These are phyloP conservation scores for Drosophila falleni DNA, from an alignment of 2,888 invertebrate genomes.

Conservation along the genomic window DNA sequence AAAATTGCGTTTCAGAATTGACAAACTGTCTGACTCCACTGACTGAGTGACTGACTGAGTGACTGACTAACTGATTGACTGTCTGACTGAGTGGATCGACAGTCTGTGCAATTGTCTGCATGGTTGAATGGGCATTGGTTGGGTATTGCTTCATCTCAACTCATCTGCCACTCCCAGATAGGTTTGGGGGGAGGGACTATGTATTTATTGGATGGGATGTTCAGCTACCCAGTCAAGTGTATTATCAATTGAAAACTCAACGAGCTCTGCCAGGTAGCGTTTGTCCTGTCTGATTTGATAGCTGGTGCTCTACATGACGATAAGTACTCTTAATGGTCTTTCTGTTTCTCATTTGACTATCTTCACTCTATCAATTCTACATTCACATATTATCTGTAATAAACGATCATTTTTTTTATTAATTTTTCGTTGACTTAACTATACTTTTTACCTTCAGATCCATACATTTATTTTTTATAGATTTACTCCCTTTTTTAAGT, in stretches of 20 bases:
- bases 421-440: too few species aligned
- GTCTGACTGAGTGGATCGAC: constrained; percentile 24
- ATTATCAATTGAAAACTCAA: constrained; percentile 75
- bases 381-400: neutral
- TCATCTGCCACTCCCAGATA: constrained; percentile 7
- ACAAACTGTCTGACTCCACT: constrained; percentile 43
- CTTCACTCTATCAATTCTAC: neutral
- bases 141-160: constrained; percentile 33
- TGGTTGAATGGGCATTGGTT: constrained; percentile 65
- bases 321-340: neutral
- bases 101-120: constrained; percentile 22
- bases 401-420: too few species aligned
- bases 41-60: constrained; percentile 23
- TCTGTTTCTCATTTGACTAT: neutral
- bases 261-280: constrained; percentile 54
- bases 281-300: constrained; percentile 16
- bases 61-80: constrained; percentile 26
- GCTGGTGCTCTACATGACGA: constrained; percentile 15
- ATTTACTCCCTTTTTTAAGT: neutral
- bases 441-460: too few species aligned
- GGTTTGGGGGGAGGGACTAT: neutral
- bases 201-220: constrained; percentile 17
- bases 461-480: too few species aligned
- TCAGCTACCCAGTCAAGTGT: constrained; percentile 70
- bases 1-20: constrained; percentile 69